Percentiles rank a stretch among this genome's conserved stretches.
phyloP scores from a whole-genome alignment of 2,797 vertebrate genomes.

The Melanogrammus aeglefinus region DNA sequence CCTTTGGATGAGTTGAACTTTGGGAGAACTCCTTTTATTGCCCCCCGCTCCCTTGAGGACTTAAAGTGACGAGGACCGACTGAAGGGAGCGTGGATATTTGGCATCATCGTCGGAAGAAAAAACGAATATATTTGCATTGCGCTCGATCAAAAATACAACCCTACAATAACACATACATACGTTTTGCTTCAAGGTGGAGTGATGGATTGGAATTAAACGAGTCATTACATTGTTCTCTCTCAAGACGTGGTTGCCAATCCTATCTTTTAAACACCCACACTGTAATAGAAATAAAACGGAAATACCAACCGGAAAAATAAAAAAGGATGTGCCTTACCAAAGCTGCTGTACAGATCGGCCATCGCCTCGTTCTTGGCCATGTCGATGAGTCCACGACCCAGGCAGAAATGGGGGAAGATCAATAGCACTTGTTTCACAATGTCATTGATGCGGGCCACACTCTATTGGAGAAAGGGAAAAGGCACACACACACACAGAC shows the following conservation, averaged over 20 bases:
- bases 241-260: background rate
- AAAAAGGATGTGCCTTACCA: constrained; percentile 75
- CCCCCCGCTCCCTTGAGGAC: background rate
- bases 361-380: constrained; percentile 97
- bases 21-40: background rate
- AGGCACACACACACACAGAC: constrained; percentile 13
- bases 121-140: background rate
- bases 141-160: background rate
- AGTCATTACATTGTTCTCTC: too few species aligned
- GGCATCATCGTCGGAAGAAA: background rate
- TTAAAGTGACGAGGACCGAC: background rate
- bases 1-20: background rate
- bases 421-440: constrained; percentile 91
- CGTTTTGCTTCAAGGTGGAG: background rate
- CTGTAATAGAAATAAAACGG: background rate
- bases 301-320: background rate
- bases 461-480: constrained; percentile 69
- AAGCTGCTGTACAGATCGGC: constrained; percentile 84
- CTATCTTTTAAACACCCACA: background rate
- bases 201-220: background rate
- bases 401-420: constrained; percentile 98
- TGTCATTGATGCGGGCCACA: constrained; percentile 84
- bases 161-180: background rate
- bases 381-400: constrained; percentile 93
- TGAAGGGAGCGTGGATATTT: background rate